phyloP scores from a whole-genome alignment of 2,113 vertebrate genomes.

The Oreochromis aureus region DNA sequence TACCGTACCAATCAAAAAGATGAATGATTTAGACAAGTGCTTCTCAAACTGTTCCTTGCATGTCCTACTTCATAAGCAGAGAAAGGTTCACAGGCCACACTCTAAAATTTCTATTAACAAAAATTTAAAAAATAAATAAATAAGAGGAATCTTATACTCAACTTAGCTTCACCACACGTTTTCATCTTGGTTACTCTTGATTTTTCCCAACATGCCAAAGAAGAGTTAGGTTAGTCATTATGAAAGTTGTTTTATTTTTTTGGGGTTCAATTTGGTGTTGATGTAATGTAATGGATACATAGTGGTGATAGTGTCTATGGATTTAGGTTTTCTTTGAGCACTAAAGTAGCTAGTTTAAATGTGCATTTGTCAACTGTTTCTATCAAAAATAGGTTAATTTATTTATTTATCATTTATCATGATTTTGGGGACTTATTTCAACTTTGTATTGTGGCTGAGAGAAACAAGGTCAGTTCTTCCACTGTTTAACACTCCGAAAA shows the following conservation, averaged over 20 bases:
- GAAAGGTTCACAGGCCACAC: background rate
- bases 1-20: background rate
- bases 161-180: background rate
- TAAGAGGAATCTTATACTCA: background rate
- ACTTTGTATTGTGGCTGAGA: background rate
- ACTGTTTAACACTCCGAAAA: background rate
- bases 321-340: background rate
- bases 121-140: background rate
- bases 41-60: background rate
- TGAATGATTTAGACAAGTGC: background rate
- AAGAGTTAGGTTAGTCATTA: background rate
- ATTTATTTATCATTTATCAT: background rate
- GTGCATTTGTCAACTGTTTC: background rate
- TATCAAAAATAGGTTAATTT: background rate
- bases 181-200: background rate
- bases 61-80: background rate
- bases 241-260: background rate
- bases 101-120: background rate
- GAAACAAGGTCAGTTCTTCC: background rate
- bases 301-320: background rate
- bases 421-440: background rate
- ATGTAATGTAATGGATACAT: background rate
- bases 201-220: background rate
- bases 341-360: background rate
- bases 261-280: background rate